phyloP scores from a whole-genome alignment of 1,140 invertebrate genomes.

The Trichoplusia ni region DNA sequence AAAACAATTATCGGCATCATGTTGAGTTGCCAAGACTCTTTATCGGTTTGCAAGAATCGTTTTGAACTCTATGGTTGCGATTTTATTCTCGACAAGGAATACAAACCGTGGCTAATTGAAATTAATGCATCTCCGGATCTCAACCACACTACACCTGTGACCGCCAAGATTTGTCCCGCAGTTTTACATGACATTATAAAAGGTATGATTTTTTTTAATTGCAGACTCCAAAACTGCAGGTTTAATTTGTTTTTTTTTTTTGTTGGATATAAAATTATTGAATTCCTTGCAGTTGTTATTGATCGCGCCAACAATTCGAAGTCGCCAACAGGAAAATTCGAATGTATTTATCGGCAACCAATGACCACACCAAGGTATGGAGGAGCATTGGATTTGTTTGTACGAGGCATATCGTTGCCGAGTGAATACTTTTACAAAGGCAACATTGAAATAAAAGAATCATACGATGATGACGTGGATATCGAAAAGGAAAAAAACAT shows the following conservation, averaged over 20 bases:
- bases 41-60: conserved; percentile 88
- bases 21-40: conserved; percentile 88
- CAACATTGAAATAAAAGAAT: conserved; percentile 51
- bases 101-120: conserved; percentile 95
- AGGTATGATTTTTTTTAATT: conserved; percentile 81
- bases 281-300: conserved; percentile 80
- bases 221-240: background rate
- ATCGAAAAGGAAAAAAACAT: conserved; percentile 51
- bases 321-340: conserved; percentile 82
- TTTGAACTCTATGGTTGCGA: conserved; percentile 97
- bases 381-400: conserved; percentile 47
- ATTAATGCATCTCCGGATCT: conserved; percentile 96
- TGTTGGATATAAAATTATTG: conserved; percentile 19
- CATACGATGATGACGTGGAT: conserved; percentile 44
- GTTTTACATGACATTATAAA: conserved; percentile 94
- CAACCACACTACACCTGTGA: conserved; percentile 91
- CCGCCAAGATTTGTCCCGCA: conserved; percentile 89
- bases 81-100: conserved; percentile 93
- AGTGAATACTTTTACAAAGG: conserved; percentile 66
- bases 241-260: background rate
- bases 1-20: conserved; percentile 91
- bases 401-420: conserved; percentile 57
- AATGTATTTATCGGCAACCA: conserved; percentile 75
- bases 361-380: conserved; percentile 59
- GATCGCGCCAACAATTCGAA: conserved; percentile 79